These are phyloP conservation scores for Lycocerus yunnanus DNA, from an alignment of 2,888 invertebrate species.

Conservation along the genomic window DNA sequence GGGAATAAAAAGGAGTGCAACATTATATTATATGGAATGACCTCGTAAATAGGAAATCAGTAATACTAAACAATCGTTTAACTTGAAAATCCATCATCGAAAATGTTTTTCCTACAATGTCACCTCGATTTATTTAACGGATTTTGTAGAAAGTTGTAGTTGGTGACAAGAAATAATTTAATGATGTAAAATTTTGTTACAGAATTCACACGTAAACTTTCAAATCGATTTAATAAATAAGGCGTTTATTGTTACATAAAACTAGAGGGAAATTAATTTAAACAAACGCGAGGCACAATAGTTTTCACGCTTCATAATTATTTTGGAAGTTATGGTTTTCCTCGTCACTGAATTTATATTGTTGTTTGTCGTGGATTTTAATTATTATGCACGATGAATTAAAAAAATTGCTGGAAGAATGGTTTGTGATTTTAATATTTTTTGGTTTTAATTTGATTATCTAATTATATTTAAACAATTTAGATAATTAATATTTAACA, in stretches of 20 bases:
- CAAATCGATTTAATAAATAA: background rate
- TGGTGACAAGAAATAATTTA: background rate
- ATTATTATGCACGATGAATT: too few relatives aligned
- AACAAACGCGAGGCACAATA: background rate
- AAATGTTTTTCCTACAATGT: background rate
- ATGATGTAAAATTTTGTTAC: background rate
- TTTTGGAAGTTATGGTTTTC: background rate
- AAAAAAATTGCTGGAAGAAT: too few relatives aligned
- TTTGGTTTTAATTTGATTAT: too few relatives aligned
- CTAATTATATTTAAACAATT: too few relatives aligned
- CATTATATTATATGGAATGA: background rate
- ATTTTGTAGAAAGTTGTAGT: background rate
- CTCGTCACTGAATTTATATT: background rate
- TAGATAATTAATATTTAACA: too few relatives aligned
- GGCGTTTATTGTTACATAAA: background rate
- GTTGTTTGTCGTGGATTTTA: background rate
- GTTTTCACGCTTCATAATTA: background rate
- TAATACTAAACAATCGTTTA: background rate
- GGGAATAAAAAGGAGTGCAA: background rate
- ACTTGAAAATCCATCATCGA: background rate
- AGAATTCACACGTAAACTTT: background rate
- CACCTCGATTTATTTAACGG: background rate
- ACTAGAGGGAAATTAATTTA: background rate
- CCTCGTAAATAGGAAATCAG: background rate
- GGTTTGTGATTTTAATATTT: too few relatives aligned